Evolutionary conservation across 2,888 invertebrate species (phyloP).

Genomic region (Dugesia japonica): DNA sequence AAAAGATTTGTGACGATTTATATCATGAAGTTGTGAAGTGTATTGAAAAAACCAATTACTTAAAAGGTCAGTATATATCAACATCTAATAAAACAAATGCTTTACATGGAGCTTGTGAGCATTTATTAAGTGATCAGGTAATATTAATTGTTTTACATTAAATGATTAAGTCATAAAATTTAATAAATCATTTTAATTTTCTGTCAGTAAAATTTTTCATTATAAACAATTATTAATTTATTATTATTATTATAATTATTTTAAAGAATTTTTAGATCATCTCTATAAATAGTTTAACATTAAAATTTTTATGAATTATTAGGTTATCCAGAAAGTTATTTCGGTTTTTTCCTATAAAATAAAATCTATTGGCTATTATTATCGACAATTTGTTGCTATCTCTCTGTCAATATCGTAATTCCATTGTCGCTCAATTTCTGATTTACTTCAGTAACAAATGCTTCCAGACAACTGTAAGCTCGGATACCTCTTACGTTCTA

Average conservation of each 20-base stretch:
- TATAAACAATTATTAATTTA: neutral
- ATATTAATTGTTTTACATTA: neutral
- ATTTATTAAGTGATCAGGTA: slow-evolving; percentile 67
- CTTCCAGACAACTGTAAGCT: too few relatives aligned
- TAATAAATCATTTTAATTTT: neutral
- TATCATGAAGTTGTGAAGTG: neutral
- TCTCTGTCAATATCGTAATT: too few relatives aligned
- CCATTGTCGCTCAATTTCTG: too few relatives aligned
- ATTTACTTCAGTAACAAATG: too few relatives aligned
- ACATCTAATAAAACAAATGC: slow-evolving; percentile 81
- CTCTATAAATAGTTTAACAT: too few relatives aligned
- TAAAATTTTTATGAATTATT: too few relatives aligned
- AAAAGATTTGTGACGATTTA: neutral
- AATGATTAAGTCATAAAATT: neutral
- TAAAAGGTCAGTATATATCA: slow-evolving; percentile 64
- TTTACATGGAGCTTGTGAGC: slow-evolving; percentile 74
- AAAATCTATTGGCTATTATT: too few relatives aligned
- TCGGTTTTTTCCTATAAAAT: too few relatives aligned
- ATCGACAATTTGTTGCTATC: too few relatives aligned
- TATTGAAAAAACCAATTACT: slow-evolving; percentile 39
- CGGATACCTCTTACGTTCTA: too few relatives aligned
- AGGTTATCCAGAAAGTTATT: too few relatives aligned
- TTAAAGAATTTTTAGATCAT: too few relatives aligned
- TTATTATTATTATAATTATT: neutral
- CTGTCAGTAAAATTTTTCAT: neutral